Evolutionary conservation across 2,797 vertebrate species (phyloP).

Genomic region (Parambassis ranga): DNA sequence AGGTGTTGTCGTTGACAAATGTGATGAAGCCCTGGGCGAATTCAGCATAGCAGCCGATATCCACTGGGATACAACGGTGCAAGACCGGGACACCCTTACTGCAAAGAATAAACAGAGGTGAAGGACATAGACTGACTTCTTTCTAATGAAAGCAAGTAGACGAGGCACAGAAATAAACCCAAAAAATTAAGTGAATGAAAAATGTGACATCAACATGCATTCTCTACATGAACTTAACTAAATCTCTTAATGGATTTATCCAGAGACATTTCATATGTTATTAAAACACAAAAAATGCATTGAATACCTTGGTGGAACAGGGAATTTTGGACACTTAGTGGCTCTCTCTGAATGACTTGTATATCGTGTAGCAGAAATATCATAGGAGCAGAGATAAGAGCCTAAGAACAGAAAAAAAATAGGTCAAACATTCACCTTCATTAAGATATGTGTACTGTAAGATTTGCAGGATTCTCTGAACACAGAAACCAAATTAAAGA

Average conservation of each 20-base stretch:
- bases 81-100: conserved; percentile 89
- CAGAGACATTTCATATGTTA: too few relatives aligned
- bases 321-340: conserved; percentile 90
- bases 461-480: too few relatives aligned
- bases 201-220: too few relatives aligned
- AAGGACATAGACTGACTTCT: not conserved
- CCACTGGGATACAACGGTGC: conserved; percentile 92
- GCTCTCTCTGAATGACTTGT: conserved; percentile 65
- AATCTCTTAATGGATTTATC: too few relatives aligned
- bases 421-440: not conserved
- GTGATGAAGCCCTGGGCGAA: conserved; percentile 93
- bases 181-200: too few relatives aligned
- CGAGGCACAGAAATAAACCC: too few relatives aligned
- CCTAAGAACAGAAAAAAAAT: conserved; percentile 68
- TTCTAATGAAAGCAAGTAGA: not conserved
- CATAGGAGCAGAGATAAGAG: conserved; percentile 90
- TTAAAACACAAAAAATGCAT: too few relatives aligned
- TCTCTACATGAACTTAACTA: too few relatives aligned
- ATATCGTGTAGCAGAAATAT: conserved; percentile 83
- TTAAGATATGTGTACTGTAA: too few relatives aligned
- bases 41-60: conserved; percentile 91
- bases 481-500: too few relatives aligned
- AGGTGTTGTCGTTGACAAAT: conserved; percentile 94
- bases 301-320: conserved; percentile 89
- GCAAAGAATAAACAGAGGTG: not conserved